Conservation (phyloP, 2,797 vertebrate species). For the Gorsachius magnificus region DNA sequence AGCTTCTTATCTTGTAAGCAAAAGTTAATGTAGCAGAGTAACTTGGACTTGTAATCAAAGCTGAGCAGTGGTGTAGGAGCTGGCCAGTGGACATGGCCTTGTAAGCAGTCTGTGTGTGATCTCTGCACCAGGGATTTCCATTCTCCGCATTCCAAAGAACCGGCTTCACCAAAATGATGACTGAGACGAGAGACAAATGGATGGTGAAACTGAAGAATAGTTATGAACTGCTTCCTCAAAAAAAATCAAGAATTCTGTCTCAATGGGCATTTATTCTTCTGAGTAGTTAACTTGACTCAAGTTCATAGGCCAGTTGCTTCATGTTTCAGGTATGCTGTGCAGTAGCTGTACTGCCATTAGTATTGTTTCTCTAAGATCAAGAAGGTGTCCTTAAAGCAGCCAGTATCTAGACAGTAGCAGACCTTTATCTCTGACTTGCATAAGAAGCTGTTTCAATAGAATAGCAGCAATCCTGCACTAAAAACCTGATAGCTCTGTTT, state of each 20-base stretch:
- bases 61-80: neutral
- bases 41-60: neutral
- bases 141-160: neutral
- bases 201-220: neutral
- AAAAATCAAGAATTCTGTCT: neutral
- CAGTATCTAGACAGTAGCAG: neutral
- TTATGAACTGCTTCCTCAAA: neutral
- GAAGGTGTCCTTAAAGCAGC: neutral
- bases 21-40: neutral
- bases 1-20: neutral
- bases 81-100: neutral
- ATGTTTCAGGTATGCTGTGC: neutral
- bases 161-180: neutral
- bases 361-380: neutral
- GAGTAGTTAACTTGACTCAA: neutral
- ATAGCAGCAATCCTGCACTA: neutral
- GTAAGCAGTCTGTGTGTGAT: neutral
- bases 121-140: neutral
- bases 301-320: neutral
- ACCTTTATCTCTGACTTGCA: neutral
- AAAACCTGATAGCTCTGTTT: neutral
- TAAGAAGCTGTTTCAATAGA: neutral
- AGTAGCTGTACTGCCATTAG: neutral
- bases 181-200: neutral
- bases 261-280: neutral